Base-by-base conservation (phyloP, 2,797 vertebrate species). In the Mormyrus hasselquistii region DNA sequence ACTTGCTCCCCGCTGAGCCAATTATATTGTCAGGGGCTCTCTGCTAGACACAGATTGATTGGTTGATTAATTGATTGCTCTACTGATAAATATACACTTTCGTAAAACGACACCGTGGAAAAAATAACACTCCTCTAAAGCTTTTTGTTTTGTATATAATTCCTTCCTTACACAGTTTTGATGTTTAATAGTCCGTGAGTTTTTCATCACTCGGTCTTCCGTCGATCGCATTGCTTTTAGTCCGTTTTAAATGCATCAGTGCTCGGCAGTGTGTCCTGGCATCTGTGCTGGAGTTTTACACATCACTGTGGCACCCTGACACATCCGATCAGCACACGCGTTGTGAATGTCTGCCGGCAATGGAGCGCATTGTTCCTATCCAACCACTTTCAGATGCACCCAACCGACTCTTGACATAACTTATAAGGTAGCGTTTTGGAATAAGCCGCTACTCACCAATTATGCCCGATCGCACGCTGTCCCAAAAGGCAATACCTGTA, bases 121-220 rank as follows among this genome's bases (percentile, higher is more conserved):
- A 29, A 29, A 82, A 29, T 12, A 52, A 12, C 82, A 85, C n/a
- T 25, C n/a, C 14, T 57, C 52, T 57, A 9, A 41, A 29, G 52
- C 44, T n/a, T n/a, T 82, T 47, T 82, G 76, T 73, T 85, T n/a
- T 41, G 29, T 25, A 16, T 50, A 9, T 25, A 29, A 85, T 82
- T 47, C 76, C 76, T 82, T 82, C 76, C 19, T 82, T 82, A n/a
- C 76, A 82, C 41, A 82, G 38, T 44, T 44, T 82, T 47, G 76
- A n/a, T 82, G 76, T 82, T 82, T 47, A 85, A 85, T 85, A 85
- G 50, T 85, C 83, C 50, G 34, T 57, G 50, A 53, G 69, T 86
- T 55, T 49, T 86, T 50, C 85, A 55, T 52, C 85, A 29, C 7
- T 57, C 16, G 8, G 6, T 86, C 50, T 86, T 86, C 25, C 22